Evolutionary conservation across 2,797 vertebrate species (phyloP), one percentile per base, ranked within the genome.

Genomic region (Hydrocynus forskahlii): DNA sequence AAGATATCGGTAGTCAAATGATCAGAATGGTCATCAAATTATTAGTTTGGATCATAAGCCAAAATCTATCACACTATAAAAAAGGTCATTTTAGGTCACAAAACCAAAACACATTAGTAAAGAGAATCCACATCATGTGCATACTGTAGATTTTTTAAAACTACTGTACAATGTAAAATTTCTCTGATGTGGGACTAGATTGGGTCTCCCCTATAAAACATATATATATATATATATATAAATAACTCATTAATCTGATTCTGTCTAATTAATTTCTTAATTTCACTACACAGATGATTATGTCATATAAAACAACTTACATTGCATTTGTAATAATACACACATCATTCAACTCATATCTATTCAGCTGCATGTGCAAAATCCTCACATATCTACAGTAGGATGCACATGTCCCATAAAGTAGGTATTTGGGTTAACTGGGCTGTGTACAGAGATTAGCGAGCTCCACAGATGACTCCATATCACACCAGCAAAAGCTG

Each of bases 401-500:
- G 12, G 21, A 23, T 45, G 67, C 67, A 67, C 38, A 14, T 7
- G n/a, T 69, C 67, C 67, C 23, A 50, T 13, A 66, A 80, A 80
- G 10, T 48, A 80, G 59, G 43, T 72, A 19, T 68, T 68, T n/a
- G 66, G 66, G 38, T 68, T 45, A 21, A 68, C 64, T 45, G 13
- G 45, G 9, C 71, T 38, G 1, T 9, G 40, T 48, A 38, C 16
- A 60, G 50, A 81, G 23, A 77, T 25, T 21, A 72, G 70, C 17
- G 50, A 23, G 17, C 60, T 64, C 17, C 23, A 62, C 17, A 71
- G 29, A 67, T 38, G 67, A 76, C 80, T 77, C 48, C 21, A 7
- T 57, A 48, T 79, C 54, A 69, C 67, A 83, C 69, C 55, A 79
- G 45, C 48, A 72, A 50, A 48, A 77, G 63, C 80, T 63, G 74